Base-by-base conservation (phyloP, 2,113 vertebrate species). In the Zosterops lateralis region DNA sequence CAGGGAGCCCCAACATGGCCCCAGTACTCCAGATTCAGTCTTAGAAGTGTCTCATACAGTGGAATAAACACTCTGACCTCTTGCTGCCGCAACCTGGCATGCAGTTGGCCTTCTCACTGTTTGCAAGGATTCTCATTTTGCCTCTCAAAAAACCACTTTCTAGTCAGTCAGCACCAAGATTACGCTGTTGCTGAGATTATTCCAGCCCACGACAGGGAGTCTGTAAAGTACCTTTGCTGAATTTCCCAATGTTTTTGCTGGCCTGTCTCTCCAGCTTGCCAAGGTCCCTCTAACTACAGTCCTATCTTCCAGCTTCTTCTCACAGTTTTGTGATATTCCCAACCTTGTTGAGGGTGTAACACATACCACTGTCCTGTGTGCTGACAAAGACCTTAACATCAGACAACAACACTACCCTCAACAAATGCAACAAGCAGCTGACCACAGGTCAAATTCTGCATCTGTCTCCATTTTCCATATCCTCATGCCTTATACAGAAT, bases 171-270 rank as follows among this genome's bases (percentile, higher is more conserved):
- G 10, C 22, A 38, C 9, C 20, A 28, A 68, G 28, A 31, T 7
- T 7, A 32, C 1, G 1, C 9, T 17, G 22, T 5, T 85, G 66
- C 34, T 4, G 25, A 90, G 11, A 34, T 34, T 53, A 66, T 22
- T 66, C 45, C 28, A 57, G n/a, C 17, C 50, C 20, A 61, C 0
- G 0, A 26, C 12, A 17, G 12, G 7, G 15, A 91, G 36, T 25
- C 36, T 34, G 10, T 24, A 25, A 72, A 44, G 12, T 0, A 0
- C 21, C 34, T 62, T 31, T 60, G 45, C 40, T 50, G 29, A 83
- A 48, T 32, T 47, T 85, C 34, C 15, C 5, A 4, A 1, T 8
- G 9, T 44, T 86, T 61, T 31, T 73, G 71, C 14, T n/a, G 21
- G 32, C 10, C 45, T n/a, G 1, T 44, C 15, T 42, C 70, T 45